These are phyloP conservation scores for Megathymus violae DNA, from an alignment of 1,140 invertebrate species.

Conservation along the genomic window DNA sequence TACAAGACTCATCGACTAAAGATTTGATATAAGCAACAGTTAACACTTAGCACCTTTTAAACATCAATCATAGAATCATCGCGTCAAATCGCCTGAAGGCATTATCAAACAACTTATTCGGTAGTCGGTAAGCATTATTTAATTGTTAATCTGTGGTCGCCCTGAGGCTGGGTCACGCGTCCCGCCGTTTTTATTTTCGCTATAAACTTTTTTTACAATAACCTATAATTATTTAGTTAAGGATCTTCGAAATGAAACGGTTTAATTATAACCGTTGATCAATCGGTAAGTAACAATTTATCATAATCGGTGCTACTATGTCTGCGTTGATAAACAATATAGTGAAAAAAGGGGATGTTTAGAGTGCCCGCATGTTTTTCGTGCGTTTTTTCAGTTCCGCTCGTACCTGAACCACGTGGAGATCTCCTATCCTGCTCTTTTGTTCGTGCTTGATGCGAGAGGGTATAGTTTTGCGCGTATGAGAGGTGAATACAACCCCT, in stretches of 20 bases:
- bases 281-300: slow-evolving; percentile 61
- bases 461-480: slow-evolving; percentile 59
- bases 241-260: slow-evolving; percentile 31
- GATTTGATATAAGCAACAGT: slow-evolving; percentile 13
- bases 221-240: slow-evolving; percentile 37
- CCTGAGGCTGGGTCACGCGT: slow-evolving; percentile 50
- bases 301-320: slow-evolving; percentile 67
- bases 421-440: slow-evolving; percentile 53
- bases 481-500: slow-evolving; percentile 59
- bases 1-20: slow-evolving; percentile 4
- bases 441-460: slow-evolving; percentile 49
- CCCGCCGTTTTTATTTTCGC: slow-evolving; percentile 43
- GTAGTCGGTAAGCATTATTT: slow-evolving; percentile 80
- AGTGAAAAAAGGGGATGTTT: slow-evolving; percentile 78
- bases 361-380: slow-evolving; percentile 69
- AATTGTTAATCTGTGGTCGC: slow-evolving; percentile 73
- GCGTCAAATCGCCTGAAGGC: slow-evolving; percentile 74
- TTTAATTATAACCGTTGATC: slow-evolving; percentile 27
- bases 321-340: slow-evolving; percentile 68
- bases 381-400: slow-evolving; percentile 66
- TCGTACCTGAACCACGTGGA: slow-evolving; percentile 77
- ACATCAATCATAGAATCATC: slow-evolving; percentile 67
- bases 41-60: slow-evolving; percentile 43
- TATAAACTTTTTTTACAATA: slow-evolving; percentile 46
- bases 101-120: slow-evolving; percentile 75